Conservation (phyloP, 2,888 invertebrate species). For the Marasmarcha lunaedactyla region DNA sequence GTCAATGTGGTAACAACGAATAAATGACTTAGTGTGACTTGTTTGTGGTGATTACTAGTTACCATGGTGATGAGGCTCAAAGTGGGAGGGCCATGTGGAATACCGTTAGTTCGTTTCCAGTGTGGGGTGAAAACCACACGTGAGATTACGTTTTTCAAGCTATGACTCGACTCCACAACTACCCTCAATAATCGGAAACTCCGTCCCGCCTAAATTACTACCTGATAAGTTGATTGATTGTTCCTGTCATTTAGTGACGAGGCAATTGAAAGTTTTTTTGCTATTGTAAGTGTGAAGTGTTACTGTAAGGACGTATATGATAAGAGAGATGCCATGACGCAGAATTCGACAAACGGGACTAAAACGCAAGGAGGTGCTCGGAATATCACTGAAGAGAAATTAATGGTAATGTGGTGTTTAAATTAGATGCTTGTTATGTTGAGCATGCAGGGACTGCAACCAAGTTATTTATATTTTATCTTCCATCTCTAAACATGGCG, state of each 20-base stretch:
- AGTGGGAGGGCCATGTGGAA: neutral
- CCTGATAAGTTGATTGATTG: neutral
- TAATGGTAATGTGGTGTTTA: slow-evolving; percentile 49
- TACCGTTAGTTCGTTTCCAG: neutral
- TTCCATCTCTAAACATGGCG: no score
- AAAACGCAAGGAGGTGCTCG: slow-evolving; percentile 44
- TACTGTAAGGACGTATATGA: slow-evolving; percentile 8
- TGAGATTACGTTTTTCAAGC: neutral
- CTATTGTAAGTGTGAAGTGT: slow-evolving; percentile 12
- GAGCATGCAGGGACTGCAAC: no score
- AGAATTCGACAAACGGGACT: slow-evolving; percentile 36
- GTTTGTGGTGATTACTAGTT: slow-evolving; percentile 63
- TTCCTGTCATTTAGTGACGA: neutral
- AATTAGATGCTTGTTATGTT: no score
- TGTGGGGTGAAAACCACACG: neutral
- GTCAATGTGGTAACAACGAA: neutral
- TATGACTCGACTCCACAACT: neutral
- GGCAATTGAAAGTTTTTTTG: slow-evolving; percentile 7
- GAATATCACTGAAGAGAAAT: slow-evolving; percentile 55
- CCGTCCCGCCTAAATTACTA: neutral
- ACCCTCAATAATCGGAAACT: no score
- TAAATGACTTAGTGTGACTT: slow-evolving; percentile 29
- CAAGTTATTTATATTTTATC: no score
- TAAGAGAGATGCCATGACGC: slow-evolving; percentile 50
- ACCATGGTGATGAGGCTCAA: slow-evolving; percentile 37